Conservation (phyloP, 2,113 vertebrate species). For the Myotis lucifugus region DNA sequence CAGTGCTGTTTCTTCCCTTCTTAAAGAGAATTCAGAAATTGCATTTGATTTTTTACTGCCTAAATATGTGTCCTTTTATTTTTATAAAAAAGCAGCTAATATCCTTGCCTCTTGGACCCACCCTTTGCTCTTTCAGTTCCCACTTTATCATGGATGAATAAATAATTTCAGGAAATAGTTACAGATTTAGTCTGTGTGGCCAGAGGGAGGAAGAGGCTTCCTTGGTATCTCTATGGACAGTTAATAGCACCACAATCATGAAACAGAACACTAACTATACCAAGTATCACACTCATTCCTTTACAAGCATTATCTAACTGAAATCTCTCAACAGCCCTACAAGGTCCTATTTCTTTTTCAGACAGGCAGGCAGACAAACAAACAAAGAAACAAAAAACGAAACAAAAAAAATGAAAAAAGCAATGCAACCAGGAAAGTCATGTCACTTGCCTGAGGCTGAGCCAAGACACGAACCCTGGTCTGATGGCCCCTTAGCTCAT, state of each 20-base stretch:
- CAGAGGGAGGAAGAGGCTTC: neutral
- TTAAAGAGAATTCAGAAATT: neutral
- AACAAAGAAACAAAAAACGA: neutral
- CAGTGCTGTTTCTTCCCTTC: neutral
- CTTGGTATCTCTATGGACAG: neutral
- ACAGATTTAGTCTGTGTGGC: neutral
- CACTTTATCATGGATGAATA: neutral
- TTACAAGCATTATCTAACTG: neutral
- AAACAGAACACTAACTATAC: too few species aligned
- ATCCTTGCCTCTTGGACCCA: neutral
- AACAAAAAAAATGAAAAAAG: neutral
- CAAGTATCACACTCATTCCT: fast-evolving
- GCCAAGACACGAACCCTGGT: neutral
- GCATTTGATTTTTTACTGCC: neutral
- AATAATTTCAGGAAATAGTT: neutral
- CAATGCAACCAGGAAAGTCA: neutral
- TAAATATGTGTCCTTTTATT: neutral
- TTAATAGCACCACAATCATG: too few species aligned
- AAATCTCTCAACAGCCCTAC: neutral
- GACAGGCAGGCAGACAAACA: neutral
- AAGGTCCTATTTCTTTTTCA: neutral
- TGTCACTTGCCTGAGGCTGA: neutral
- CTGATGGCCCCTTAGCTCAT: neutral
- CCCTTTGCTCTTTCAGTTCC: neutral
- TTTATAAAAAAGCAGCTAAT: neutral